These are phyloP conservation scores for Enteromius unitaeniatus DNA, from an alignment of 2,797 vertebrate species.

Conservation along the genomic window DNA sequence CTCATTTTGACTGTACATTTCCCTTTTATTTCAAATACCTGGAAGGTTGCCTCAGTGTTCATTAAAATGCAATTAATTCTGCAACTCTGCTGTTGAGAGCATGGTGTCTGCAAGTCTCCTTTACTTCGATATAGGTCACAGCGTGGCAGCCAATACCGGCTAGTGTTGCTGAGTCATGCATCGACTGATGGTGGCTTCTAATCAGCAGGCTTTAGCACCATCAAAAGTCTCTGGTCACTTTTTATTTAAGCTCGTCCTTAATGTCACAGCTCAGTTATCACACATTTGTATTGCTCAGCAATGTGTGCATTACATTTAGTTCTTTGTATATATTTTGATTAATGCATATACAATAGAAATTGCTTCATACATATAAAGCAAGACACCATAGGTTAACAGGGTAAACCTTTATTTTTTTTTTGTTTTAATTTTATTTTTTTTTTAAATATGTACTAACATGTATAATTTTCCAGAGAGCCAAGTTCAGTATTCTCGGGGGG, in stretches of 20 bases:
- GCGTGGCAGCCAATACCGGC: conserved; percentile 84
- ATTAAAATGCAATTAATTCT: conserved; percentile 85
- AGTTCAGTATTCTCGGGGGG: not conserved
- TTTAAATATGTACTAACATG: not conserved
- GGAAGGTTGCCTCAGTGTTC: conserved; percentile 51
- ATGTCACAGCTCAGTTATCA: conserved; percentile 24
- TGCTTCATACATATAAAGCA: not conserved
- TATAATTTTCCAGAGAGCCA: not conserved
- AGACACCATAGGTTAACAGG: not conserved
- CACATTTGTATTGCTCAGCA: not conserved
- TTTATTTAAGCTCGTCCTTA: conserved; percentile 33
- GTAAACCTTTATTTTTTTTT: not conserved
- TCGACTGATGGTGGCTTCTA: conserved; percentile 71
- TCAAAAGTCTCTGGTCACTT: conserved; percentile 36
- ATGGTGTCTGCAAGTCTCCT: conserved; percentile 87
- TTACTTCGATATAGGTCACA: conserved; percentile 72
- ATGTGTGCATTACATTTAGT: not conserved
- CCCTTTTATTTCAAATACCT: conserved; percentile 42
- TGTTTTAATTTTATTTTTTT: too few species aligned
- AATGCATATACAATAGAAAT: not conserved
- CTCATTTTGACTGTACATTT: conserved; percentile 25
- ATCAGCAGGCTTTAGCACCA: conserved; percentile 53
- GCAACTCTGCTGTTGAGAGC: conserved; percentile 87
- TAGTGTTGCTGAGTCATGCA: conserved; percentile 83
- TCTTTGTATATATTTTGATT: not conserved